Conservation (phyloP, 2,797 vertebrate species). For the Nannoperca obscura region DNA sequence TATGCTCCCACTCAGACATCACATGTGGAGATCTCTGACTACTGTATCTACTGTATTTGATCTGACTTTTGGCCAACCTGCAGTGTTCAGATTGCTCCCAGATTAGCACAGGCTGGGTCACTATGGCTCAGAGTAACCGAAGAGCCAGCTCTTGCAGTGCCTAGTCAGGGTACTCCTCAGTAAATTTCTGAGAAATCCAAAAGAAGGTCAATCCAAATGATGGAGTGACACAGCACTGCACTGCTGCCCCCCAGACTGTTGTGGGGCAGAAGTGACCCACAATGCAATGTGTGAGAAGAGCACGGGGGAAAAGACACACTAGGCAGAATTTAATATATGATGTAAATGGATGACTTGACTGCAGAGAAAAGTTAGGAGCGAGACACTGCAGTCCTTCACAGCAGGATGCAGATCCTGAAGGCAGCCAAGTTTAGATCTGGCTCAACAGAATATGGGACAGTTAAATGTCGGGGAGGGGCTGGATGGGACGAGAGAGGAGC, state of each 20-base stretch:
- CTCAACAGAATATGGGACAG: constrained; percentile 52
- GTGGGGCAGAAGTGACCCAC: constrained; percentile 3
- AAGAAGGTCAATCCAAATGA: constrained; percentile 12
- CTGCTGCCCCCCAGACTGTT: constrained; percentile 1
- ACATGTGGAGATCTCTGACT: constrained; percentile 8
- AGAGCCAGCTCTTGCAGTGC: constrained; percentile 2
- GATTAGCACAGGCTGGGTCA: constrained; percentile 32
- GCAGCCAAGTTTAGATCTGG: constrained; percentile 39
- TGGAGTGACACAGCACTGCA: constrained; percentile 35
- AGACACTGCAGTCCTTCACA: constrained; percentile 22
- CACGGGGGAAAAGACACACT: constrained; percentile 2
- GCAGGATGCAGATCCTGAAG: constrained; percentile 23
- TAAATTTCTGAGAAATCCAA: constrained; percentile 40
- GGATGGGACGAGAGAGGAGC: not conserved
- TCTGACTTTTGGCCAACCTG: constrained; percentile 35
- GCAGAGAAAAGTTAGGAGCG: constrained; percentile 11
- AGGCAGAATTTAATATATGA: constrained; percentile 45
- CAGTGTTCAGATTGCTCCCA: constrained; percentile 35
- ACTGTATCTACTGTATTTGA: constrained; percentile 14
- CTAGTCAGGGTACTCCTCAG: not conserved
- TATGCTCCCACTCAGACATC: not conserved
- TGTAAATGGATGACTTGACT: constrained; percentile 27
- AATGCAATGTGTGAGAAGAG: not conserved
- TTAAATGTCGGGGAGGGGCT: constrained; percentile 1
- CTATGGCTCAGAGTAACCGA: not conserved